phyloP scores from a whole-genome alignment of 2,888 invertebrate species.

The Deilephila elpenor region DNA sequence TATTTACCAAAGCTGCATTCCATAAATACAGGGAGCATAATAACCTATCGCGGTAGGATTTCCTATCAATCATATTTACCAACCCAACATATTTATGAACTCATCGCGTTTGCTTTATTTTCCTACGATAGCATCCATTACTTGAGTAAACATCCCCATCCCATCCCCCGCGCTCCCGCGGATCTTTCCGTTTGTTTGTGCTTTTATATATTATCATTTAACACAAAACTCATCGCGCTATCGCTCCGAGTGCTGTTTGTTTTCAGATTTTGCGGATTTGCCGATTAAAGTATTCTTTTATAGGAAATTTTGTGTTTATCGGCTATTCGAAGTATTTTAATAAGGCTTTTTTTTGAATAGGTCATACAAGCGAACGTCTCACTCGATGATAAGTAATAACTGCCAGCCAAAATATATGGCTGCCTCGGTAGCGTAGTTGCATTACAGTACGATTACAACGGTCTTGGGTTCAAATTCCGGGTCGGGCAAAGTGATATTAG shows the following conservation, averaged over 20 bases:
- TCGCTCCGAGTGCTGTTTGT: not conserved
- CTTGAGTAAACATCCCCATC: slow-evolving; percentile 14
- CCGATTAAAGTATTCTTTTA: not conserved
- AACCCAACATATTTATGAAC: slow-evolving; percentile 16
- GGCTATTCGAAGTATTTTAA: too few relatives aligned
- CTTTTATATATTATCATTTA: slow-evolving; percentile 6
- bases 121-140: slow-evolving; percentile 21
- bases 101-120: not conserved
- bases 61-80: slow-evolving; percentile 17
- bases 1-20: not conserved
- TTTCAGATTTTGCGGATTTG: not conserved
- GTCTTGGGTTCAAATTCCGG: too few relatives aligned
- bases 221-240: not conserved
- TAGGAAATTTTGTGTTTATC: not conserved
- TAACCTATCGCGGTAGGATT: not conserved
- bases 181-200: slow-evolving; percentile 6
- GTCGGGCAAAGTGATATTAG: too few relatives aligned
- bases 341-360: too few relatives aligned
- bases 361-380: too few relatives aligned
- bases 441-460: too few relatives aligned
- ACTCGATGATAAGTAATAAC: too few relatives aligned
- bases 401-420: too few relatives aligned
- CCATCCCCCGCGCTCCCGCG: not conserved
- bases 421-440: too few relatives aligned
- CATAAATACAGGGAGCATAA: too few relatives aligned